Percentiles rank a stretch among this genome's conserved stretches.
Conservation (phyloP, 1,140 invertebrate genomes). For the Drosophila asahinai region DNA sequence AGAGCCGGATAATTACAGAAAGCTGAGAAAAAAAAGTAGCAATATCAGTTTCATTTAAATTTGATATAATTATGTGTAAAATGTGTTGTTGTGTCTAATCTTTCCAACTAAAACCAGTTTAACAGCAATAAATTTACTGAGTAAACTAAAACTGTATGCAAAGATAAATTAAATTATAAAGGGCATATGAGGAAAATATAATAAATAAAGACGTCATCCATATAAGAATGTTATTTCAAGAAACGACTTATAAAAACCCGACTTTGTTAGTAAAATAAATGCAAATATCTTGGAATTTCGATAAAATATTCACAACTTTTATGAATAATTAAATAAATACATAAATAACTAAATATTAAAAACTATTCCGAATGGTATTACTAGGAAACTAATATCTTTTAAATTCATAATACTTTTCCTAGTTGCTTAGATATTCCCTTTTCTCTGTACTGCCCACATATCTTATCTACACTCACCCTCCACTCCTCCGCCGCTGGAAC, state of each 20-base stretch:
- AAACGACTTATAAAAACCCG: too few species aligned
- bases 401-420: too few species aligned
- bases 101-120: neutral
- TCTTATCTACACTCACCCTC: slow-evolving; percentile 22
- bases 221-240: too few species aligned
- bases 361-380: neutral
- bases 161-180: too few species aligned
- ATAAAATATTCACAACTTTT: neutral
- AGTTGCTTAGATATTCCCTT: neutral
- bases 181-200: too few species aligned
- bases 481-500: slow-evolving; percentile 18
- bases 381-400: too few species aligned
- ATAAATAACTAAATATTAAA: neutral
- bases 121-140: too few species aligned
- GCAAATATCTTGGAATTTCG: neutral
- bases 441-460: neutral
- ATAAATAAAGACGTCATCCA: too few species aligned
- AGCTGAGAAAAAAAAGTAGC: neutral
- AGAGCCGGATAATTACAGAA: neutral
- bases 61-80: neutral
- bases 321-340: neutral
- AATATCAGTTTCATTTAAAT: slow-evolving; percentile 1
- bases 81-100: neutral
- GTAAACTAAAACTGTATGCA: too few species aligned
- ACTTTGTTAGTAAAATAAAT: neutral